Evolutionary conservation across 2,113 vertebrate genomes (phyloP).

Genomic region (Tragelaphus scriptus): DNA sequence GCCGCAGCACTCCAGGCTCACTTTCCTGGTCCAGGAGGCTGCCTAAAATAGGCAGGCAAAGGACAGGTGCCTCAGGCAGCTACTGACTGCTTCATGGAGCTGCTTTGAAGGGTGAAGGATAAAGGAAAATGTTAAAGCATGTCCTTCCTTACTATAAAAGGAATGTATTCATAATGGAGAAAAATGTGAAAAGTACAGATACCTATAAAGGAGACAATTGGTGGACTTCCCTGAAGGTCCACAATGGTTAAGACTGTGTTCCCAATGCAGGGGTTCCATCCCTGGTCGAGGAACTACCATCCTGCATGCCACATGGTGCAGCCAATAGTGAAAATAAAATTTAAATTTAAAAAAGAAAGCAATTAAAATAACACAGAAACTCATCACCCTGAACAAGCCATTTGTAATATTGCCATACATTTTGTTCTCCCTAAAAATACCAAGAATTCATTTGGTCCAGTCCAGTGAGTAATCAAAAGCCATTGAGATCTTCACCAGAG

Average conservation of each 20-base stretch:
- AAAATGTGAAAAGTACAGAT: neutral
- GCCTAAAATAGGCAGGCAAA: neutral
- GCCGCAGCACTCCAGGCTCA: neutral
- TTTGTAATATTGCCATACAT: neutral
- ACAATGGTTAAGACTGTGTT: neutral
- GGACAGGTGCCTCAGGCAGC: neutral
- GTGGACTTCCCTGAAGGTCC: neutral
- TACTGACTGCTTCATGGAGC: neutral
- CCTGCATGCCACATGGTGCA: neutral
- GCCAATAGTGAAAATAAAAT: neutral
- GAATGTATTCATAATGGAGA: neutral
- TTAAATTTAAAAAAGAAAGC: neutral
- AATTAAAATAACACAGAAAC: neutral
- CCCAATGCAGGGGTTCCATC: neutral
- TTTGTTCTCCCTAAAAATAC: neutral
- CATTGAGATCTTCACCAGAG: neutral
- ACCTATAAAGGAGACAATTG: neutral
- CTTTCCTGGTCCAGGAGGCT: neutral
- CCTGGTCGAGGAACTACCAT: neutral
- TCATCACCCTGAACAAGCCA: neutral
- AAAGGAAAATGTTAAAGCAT: neutral
- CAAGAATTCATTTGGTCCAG: neutral
- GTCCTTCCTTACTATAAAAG: neutral
- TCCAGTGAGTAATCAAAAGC: neutral
- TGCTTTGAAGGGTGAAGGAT: neutral